phyloP scores from a whole-genome alignment of 2,797 vertebrate genomes.

The Mus spretus region DNA sequence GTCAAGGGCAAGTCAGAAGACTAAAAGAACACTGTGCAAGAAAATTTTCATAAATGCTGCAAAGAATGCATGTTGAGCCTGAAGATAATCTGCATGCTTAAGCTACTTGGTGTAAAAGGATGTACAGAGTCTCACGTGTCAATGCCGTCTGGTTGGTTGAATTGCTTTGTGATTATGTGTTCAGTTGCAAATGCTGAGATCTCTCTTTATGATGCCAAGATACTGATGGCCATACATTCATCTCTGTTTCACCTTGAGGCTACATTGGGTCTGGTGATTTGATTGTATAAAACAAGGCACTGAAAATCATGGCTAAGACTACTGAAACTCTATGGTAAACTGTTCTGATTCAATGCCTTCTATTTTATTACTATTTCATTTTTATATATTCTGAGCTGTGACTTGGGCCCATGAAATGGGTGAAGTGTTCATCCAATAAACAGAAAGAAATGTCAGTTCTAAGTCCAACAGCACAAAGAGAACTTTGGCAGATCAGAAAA shows the following conservation, averaged over 20 bases:
- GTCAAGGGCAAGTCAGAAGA: not conserved
- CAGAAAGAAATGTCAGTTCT: not conserved
- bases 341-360: not conserved
- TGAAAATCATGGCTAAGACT: not conserved
- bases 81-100: not conserved
- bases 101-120: not conserved
- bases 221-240: not conserved
- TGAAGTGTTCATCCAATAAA: not conserved
- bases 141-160: not conserved
- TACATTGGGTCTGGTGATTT: not conserved
- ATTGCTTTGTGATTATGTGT: not conserved
- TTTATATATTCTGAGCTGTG: not conserved
- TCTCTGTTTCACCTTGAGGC: not conserved
- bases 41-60: not conserved
- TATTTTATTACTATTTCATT: not conserved
- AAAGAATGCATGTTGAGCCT: not conserved
- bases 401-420: not conserved
- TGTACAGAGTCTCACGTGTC: not conserved
- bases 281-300: not conserved
- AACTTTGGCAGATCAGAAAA: not conserved
- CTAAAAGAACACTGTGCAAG: not conserved
- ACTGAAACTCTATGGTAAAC: not conserved
- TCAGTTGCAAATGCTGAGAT: not conserved
- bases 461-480: not conserved
- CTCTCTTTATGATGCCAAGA: not conserved